Conservation (phyloP, 1,140 invertebrate genomes). For the Drosophila tani region DNA sequence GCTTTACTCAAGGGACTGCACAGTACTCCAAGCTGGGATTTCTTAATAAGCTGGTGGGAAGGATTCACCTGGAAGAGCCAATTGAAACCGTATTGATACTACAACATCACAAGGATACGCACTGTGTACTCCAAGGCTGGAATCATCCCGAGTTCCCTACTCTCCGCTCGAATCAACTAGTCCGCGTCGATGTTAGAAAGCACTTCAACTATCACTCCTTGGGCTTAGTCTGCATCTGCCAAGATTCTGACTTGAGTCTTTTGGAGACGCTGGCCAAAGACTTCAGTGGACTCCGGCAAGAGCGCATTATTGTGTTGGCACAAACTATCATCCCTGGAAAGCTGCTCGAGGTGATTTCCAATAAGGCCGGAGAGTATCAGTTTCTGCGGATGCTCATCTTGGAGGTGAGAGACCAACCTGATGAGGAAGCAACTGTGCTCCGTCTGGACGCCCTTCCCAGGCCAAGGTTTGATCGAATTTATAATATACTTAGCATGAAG, state of each 20-base stretch:
- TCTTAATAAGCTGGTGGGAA: slow-evolving; percentile 1
- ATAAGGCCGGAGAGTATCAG: background rate
- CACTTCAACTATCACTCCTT: slow-evolving; percentile 1
- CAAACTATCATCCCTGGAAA: background rate
- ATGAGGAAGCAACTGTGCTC: background rate
- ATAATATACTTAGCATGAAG: background rate
- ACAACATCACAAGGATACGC: background rate
- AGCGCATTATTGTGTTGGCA: slow-evolving; percentile 7
- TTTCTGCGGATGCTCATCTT: slow-evolving; percentile 32
- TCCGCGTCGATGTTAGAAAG: background rate
- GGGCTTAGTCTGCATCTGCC: slow-evolving; percentile 27
- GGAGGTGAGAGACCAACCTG: background rate
- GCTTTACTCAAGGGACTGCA: background rate
- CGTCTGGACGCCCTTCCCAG: slow-evolving; percentile 14
- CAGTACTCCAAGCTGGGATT: background rate
- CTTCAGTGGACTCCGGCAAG: slow-evolving; percentile 9
- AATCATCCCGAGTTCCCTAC: slow-evolving; percentile 3
- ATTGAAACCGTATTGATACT: slow-evolving; percentile 16
- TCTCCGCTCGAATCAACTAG: background rate
- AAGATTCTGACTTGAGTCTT: background rate
- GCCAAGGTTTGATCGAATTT: background rate
- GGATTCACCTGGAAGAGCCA: background rate
- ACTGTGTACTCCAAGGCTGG: background rate
- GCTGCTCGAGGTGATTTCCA: background rate
- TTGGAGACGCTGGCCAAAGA: slow-evolving; percentile 10